A percentile compares a stretch with the other conserved stretches of the same genome.
Conservation (phyloP, 2,888 invertebrate genomes). For the Drosophila multiciliata region DNA sequence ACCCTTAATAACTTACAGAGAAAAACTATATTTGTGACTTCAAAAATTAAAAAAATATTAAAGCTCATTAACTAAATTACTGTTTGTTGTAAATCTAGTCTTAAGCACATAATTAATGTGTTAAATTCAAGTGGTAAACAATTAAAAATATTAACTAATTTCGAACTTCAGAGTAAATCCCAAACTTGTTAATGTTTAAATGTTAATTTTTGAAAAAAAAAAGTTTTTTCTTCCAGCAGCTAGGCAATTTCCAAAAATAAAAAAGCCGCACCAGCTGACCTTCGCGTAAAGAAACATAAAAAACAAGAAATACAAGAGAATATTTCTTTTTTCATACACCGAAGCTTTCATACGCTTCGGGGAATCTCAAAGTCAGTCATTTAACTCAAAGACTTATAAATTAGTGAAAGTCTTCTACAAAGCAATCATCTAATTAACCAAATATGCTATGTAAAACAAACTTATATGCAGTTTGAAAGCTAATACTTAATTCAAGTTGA, state of each 20-base stretch:
- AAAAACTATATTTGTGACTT: background rate
- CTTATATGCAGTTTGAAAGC: background rate
- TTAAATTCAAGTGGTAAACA: background rate
- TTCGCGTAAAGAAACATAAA: constrained; percentile 39
- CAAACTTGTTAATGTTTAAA: background rate
- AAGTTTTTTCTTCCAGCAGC: constrained; percentile 5
- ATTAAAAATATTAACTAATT: background rate
- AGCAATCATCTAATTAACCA: background rate
- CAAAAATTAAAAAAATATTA: background rate
- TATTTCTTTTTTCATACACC: constrained; percentile 1
- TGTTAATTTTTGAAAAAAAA: background rate
- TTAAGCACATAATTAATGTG: background rate
- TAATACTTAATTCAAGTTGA: constrained; percentile 17
- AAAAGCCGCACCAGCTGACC: constrained; percentile 56
- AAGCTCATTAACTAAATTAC: background rate
- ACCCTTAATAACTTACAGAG: background rate
- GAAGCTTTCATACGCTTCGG: constrained; percentile 21
- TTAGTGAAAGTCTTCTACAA: background rate
- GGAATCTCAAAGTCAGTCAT: background rate
- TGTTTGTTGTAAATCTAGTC: background rate
- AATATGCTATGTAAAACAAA: background rate
- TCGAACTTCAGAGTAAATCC: too few species aligned
- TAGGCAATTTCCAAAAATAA: constrained; percentile 28
- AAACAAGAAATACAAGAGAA: constrained; percentile 53
- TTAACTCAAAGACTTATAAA: background rate